Evolutionary conservation across 2,797 vertebrate genomes (phyloP).

Genomic region (Leptodon cayanensis): DNA sequence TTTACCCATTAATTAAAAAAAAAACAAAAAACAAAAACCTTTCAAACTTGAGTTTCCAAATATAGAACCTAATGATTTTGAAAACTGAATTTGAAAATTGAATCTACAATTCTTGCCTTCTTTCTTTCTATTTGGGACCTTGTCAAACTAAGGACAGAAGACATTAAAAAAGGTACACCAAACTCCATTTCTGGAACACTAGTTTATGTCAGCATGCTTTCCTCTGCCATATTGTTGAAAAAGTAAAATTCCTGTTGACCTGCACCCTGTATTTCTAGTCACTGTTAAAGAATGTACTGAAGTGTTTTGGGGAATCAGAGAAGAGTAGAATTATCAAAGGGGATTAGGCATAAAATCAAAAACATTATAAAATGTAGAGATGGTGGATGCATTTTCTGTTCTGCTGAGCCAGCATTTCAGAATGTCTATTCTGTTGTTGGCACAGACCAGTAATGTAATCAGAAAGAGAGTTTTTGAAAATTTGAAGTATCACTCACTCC

Average conservation of each 20-base stretch:
- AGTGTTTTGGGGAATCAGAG: background rate
- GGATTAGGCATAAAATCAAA: background rate
- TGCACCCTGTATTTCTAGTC: background rate
- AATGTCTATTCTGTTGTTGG: background rate
- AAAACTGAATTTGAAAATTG: background rate
- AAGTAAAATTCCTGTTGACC: background rate
- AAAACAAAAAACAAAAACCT: background rate
- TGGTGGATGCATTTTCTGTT: background rate
- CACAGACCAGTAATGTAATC: background rate
- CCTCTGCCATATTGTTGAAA: background rate
- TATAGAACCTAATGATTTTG: background rate
- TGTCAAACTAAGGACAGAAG: background rate
- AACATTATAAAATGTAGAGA: background rate
- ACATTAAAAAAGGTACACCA: background rate
- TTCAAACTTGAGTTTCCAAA: background rate
- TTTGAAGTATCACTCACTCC: background rate
- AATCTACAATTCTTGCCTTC: background rate
- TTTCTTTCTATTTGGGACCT: background rate
- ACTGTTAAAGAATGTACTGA: background rate
- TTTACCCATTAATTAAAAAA: background rate
- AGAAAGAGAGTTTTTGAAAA: background rate
- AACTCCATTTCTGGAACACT: background rate
- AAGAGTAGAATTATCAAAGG: background rate
- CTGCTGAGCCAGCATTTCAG: background rate
- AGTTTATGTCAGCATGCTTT: background rate